A percentile compares a stretch with the other conserved stretches of the same genome.
phyloP scores from a whole-genome alignment of 2,113 vertebrate genomes.

The Protobothrops flavoviridis region DNA sequence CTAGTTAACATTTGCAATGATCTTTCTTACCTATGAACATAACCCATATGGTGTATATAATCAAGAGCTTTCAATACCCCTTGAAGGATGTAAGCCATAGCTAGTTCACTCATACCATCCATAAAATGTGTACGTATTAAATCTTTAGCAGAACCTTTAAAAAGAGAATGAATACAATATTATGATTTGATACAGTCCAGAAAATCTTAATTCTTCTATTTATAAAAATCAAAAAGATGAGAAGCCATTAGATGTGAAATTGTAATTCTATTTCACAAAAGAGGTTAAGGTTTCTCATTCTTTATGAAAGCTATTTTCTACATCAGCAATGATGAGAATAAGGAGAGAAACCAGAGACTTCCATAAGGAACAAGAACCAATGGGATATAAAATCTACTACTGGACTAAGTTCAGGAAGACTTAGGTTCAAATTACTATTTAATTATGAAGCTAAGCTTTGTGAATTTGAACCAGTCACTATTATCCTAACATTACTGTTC shows the following conservation, averaged over 20 bases:
- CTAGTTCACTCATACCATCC: constrained; percentile 92
- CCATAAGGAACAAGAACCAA: not conserved
- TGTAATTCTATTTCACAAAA: not conserved
- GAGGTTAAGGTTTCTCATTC: not conserved
- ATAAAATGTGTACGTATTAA: constrained; percentile 91
- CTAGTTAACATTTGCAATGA: not conserved
- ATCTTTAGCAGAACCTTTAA: constrained; percentile 91
- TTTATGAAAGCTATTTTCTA: not conserved
- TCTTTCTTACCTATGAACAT: constrained; percentile 86
- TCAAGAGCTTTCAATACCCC: constrained; percentile 91
- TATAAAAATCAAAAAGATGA: not conserved
- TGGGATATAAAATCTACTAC: not conserved
- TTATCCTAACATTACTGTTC: not conserved
- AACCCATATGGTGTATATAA: constrained; percentile 98
- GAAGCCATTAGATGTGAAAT: not conserved
- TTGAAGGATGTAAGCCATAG: constrained; percentile 92
- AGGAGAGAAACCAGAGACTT: not conserved
- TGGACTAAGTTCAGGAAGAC: not conserved
- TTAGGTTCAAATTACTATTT: not conserved
- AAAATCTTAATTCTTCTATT: not conserved
- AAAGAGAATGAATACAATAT: not conserved
- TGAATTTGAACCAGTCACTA: not conserved
- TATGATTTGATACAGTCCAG: not conserved
- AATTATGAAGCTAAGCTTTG: not conserved
- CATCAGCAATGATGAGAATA: not conserved